Base-by-base conservation (phyloP, 2,797 vertebrate genomes). In the Brotogeris chrysoptera region DNA sequence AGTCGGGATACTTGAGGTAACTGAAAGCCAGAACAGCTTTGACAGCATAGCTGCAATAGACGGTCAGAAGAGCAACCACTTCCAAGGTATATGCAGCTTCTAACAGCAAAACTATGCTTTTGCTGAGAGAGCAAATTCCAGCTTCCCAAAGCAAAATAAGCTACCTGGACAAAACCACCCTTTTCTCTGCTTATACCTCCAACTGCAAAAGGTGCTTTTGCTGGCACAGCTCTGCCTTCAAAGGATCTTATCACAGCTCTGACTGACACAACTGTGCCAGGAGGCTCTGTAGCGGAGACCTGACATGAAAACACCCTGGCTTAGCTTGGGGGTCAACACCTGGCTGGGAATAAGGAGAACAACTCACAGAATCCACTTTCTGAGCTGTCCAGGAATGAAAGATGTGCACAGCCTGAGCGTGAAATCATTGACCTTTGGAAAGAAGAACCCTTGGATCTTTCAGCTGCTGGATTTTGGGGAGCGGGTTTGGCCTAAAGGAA, bases 151-250 rank as follows among this genome's bases (percentile, higher is more conserved):
- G 63, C 2, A 1, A 84, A 86, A 76, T 55, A 69, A 70, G 34
- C 53, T 76, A 21, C 18, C 24, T 1, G 1, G 34, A 76, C 41
- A 84, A 74, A 71, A 61, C 28, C 1, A 0, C 6, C 0, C 0
- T 59, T 93, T 86, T 79, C 80, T 77, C 50, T 72, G 43, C 25
- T 78, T 47, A 8, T 23, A 86, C 34, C 46, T 78, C 21, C 8
- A 4, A 46, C 55, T 61, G 44, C 44, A 44, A 47, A 64, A 49
- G 49, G 76, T 80, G 44, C 68, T 91, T 71, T 24, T 74, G 64
- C 89, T 80, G 52, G 84, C 72, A 82, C 41, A 61, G 80, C 69
- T 92, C 68, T 73, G 74, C 39, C 39, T 81, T 90, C 74, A 55
- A 27, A 63, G n/a, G 55, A 70, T 64, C 74, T 90, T 36, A 70